Conservation (phyloP, 2,797 vertebrate species). For the Enteromius fasciolatus region DNA sequence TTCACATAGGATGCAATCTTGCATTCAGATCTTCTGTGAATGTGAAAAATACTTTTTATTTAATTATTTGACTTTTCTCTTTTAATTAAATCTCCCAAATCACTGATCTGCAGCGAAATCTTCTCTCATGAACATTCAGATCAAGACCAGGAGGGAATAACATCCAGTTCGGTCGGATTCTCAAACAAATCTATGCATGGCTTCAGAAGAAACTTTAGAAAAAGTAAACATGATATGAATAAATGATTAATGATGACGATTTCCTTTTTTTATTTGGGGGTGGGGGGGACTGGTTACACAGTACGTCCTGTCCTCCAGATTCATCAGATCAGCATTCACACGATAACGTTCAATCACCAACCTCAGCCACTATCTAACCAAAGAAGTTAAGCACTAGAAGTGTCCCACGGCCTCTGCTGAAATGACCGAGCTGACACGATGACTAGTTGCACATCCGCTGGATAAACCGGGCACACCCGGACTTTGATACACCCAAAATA, state of each 20-base stretch:
- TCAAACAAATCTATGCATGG: neutral
- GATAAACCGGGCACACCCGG: conserved; percentile 27
- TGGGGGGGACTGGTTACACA: neutral
- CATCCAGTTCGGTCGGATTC: neutral
- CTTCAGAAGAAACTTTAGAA: neutral
- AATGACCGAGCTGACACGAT: neutral
- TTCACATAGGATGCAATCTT: neutral
- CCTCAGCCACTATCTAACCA: neutral
- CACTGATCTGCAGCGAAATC: neutral
- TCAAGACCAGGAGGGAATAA: neutral
- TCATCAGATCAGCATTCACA: neutral
- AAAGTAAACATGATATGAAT: neutral
- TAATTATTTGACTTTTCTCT: neutral
- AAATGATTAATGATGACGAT: too few relatives aligned
- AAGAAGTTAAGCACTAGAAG: neutral
- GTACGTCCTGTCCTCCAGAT: neutral
- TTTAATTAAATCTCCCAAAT: neutral
- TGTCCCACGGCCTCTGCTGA: too few relatives aligned
- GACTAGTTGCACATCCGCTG: conserved; percentile 25
- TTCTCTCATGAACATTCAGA: neutral
- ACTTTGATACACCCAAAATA: conserved; percentile 9
- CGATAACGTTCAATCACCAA: neutral
- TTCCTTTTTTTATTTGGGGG: too few relatives aligned
- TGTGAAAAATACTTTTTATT: too few relatives aligned
- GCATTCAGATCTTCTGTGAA: neutral